A percentile compares a stretch with the other conserved stretches of the same genome.
Evolutionary conservation across 2,113 vertebrate genomes (phyloP).

Genomic region (Osmerus eperlanus): DNA sequence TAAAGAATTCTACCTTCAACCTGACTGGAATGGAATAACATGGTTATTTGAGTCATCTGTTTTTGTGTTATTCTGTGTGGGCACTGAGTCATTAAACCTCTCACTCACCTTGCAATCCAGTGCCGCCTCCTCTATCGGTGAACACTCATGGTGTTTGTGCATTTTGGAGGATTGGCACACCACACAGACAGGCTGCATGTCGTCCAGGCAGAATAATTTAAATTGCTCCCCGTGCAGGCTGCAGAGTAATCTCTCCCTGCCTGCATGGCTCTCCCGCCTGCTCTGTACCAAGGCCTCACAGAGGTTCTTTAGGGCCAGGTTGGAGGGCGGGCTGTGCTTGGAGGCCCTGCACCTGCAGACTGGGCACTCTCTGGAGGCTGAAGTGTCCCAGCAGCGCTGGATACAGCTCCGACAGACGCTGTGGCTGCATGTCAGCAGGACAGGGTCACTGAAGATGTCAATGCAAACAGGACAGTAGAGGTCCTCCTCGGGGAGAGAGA

Average conservation of each 20-base stretch:
- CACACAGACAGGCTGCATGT: constrained; percentile 69
- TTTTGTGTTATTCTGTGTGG: background rate
- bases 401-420: constrained; percentile 65
- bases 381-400: constrained; percentile 56
- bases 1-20: constrained; percentile 12
- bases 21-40: constrained; percentile 13
- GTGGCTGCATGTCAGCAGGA: constrained; percentile 68
- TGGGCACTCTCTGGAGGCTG: constrained; percentile 51
- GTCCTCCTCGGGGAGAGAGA: constrained; percentile 64
- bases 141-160: constrained; percentile 66
- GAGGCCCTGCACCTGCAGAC: constrained; percentile 61
- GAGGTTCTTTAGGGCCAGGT: constrained; percentile 70
- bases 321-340: constrained; percentile 56
- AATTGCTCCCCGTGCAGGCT: constrained; percentile 59
- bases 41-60: constrained; percentile 4
- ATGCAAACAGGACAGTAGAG: constrained; percentile 70
- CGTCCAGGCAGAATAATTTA: constrained; percentile 70
- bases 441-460: constrained; percentile 59
- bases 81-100: no score
- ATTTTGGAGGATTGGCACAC: constrained; percentile 67
- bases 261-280: constrained; percentile 28
- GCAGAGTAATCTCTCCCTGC: constrained; percentile 47
- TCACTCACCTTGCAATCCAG: constrained; percentile 66
- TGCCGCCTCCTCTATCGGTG: constrained; percentile 61
- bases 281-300: constrained; percentile 60